Percentiles rank a stretch among this genome's conserved stretches.
phyloP scores from a whole-genome alignment of 2,113 vertebrate species.

The Xiphias gladius region DNA sequence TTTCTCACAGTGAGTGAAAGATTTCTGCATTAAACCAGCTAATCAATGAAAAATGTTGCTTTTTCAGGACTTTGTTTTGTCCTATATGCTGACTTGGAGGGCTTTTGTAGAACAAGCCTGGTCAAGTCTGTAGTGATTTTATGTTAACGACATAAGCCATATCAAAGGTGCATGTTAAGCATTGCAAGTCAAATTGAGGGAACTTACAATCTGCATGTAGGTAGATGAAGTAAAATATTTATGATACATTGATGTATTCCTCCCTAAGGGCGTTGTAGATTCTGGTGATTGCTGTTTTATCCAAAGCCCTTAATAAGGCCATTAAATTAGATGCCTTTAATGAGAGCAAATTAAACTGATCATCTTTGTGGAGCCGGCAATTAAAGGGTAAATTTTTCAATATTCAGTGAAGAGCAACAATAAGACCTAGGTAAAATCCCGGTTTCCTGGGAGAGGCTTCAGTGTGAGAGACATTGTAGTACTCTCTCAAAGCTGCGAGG shows the following conservation, averaged over 20 bases:
- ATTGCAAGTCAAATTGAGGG: conserved; percentile 63
- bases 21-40: conserved; percentile 52
- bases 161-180: conserved; percentile 63
- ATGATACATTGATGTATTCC: conserved; percentile 78
- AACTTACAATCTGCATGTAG: conserved; percentile 70
- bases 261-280: conserved; percentile 67
- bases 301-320: conserved; percentile 79
- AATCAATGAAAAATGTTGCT: conserved; percentile 52
- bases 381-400: conserved; percentile 82
- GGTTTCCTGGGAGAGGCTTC: conserved; percentile 40
- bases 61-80: conserved; percentile 40
- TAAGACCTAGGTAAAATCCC: conserved; percentile 64
- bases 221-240: conserved; percentile 80
- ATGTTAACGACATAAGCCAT: conserved; percentile 43
- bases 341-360: conserved; percentile 80
- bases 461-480: conserved; percentile 54
- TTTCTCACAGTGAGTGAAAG: conserved; percentile 36
- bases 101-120: not conserved
- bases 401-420: conserved; percentile 69
- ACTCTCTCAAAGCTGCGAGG: conserved; percentile 54
- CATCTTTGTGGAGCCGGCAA: conserved; percentile 74
- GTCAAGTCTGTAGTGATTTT: conserved; percentile 30
- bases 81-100: conserved; percentile 26
- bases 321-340: conserved; percentile 79
- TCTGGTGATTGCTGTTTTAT: conserved; percentile 76